A percentile compares a stretch with the other conserved stretches of the same genome.
These are phyloP conservation scores for Triplophysa yarkandensis DNA, from an alignment of 2,797 vertebrate species.

Conservation along the genomic window DNA sequence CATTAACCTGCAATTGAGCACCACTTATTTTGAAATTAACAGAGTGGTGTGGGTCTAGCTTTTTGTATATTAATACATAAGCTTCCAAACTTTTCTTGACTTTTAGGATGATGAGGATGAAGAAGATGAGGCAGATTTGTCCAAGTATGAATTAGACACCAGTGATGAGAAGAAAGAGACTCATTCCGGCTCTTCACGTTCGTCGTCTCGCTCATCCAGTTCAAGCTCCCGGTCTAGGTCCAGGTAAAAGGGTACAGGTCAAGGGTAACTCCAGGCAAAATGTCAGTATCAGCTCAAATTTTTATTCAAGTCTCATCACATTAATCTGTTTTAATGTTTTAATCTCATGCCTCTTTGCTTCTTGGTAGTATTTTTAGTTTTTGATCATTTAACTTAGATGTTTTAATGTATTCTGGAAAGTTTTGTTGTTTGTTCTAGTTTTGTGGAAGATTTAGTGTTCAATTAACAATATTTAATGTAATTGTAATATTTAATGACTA, in stretches of 20 bases:
- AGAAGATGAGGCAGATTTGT: slow-evolving; percentile 87
- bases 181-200: slow-evolving; percentile 88
- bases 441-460: too few species aligned
- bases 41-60: too few species aligned
- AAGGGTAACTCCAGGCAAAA: slow-evolving; percentile 99
- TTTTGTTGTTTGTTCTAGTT: too few species aligned
- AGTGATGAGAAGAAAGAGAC: slow-evolving; percentile 87
- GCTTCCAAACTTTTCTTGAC: neutral
- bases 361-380: slow-evolving; percentile 50
- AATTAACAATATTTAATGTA: too few species aligned
- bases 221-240: slow-evolving; percentile 99
- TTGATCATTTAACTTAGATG: slow-evolving; percentile 37
- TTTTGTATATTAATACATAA: neutral
- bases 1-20: too few species aligned
- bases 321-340: slow-evolving; percentile 39
- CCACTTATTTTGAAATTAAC: too few species aligned
- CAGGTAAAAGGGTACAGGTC: slow-evolving; percentile 99
- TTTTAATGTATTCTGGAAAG: too few species aligned
- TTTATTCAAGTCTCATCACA: slow-evolving; percentile 79
- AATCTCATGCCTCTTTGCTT: slow-evolving; percentile 43
- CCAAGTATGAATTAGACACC: slow-evolving; percentile 93
- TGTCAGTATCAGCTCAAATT: slow-evolving; percentile 98
- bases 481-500: too few species aligned
- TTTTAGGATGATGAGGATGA: slow-evolving; percentile 83
- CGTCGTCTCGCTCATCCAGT: slow-evolving; percentile 93